A percentile compares a stretch with the other conserved stretches of the same genome.
phyloP scores from a whole-genome alignment of 2,797 vertebrate species.

The Manis crassicaudata region DNA sequence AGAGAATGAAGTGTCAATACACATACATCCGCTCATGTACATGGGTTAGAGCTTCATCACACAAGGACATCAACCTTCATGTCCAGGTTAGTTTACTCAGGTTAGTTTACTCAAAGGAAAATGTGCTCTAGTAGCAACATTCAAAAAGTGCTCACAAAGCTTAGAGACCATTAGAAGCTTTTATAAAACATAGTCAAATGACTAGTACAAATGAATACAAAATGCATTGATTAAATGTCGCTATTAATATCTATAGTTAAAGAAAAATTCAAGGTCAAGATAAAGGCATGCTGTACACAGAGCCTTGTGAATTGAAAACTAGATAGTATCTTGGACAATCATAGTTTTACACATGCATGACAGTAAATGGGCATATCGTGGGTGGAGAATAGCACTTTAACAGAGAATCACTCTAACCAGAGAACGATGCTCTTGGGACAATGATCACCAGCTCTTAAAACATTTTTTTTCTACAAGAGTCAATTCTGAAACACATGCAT shows the following conservation, averaged over 20 bases:
- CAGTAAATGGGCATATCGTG: neutral
- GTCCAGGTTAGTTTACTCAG: neutral
- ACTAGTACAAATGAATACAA: slow-evolving; percentile 38
- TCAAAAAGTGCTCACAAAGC: neutral
- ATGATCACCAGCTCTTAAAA: rapidly evolving
- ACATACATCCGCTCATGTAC: neutral
- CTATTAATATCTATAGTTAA: neutral
- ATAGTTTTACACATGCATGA: neutral
- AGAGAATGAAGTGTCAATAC: neutral
- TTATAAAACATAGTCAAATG: slow-evolving; percentile 35
- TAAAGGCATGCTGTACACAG: neutral
- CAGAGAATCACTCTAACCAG: neutral
- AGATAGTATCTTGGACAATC: neutral
- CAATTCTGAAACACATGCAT: neutral
- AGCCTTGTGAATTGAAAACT: neutral
- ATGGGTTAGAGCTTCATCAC: neutral
- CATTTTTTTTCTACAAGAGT: no score
- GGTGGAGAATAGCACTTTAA: neutral
- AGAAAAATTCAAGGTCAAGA: neutral
- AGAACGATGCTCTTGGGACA: neutral
- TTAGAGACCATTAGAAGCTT: neutral
- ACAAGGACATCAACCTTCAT: neutral
- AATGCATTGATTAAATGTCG: neutral
- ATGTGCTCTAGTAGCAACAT: neutral
- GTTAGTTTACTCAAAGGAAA: neutral